Conservation (phyloP, 35 echinoderm and acorn worm species). For the Ophiothrix spiculata region DNA sequence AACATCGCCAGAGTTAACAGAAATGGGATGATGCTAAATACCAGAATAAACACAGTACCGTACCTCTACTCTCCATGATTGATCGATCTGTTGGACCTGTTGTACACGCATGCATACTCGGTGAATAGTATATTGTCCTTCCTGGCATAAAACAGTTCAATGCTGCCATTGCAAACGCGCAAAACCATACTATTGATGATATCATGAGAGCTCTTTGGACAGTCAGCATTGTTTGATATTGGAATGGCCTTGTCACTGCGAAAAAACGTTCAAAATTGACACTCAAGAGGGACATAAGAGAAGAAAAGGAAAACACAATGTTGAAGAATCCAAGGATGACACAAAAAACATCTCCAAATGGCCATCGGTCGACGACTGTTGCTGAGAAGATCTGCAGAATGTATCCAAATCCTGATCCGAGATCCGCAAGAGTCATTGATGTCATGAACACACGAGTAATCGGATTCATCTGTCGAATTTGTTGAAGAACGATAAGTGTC, state of each 20-base stretch:
- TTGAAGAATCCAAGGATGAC: constrained; percentile 19
- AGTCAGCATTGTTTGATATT: neutral
- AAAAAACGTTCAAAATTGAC: constrained; percentile 22
- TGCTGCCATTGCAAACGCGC: neutral
- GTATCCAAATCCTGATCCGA: neutral
- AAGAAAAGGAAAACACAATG: constrained; percentile 8
- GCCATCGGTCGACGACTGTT: constrained; percentile 15
- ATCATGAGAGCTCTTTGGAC: neutral
- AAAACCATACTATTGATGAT: neutral
- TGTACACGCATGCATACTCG: neutral
- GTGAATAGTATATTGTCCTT: neutral
- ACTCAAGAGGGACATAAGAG: neutral
- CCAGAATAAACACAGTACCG: neutral
- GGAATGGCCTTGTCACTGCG: constrained; percentile 14
- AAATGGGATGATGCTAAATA: neutral
- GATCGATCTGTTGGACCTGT: neutral
- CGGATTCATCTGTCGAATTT: neutral
- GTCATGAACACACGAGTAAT: constrained; percentile 25
- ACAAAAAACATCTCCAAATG: constrained; percentile 7
- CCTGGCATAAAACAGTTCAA: neutral
- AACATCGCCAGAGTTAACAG: neutral
- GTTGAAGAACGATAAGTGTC: constrained; percentile 10
- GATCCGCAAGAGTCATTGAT: constrained; percentile 15
- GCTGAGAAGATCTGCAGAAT: neutral
- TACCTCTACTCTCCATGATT: neutral